A percentile compares a stretch with the other conserved stretches of the same genome.
Evolutionary conservation across 2,888 invertebrate species (phyloP).

Genomic region (Panorpa germanica): DNA sequence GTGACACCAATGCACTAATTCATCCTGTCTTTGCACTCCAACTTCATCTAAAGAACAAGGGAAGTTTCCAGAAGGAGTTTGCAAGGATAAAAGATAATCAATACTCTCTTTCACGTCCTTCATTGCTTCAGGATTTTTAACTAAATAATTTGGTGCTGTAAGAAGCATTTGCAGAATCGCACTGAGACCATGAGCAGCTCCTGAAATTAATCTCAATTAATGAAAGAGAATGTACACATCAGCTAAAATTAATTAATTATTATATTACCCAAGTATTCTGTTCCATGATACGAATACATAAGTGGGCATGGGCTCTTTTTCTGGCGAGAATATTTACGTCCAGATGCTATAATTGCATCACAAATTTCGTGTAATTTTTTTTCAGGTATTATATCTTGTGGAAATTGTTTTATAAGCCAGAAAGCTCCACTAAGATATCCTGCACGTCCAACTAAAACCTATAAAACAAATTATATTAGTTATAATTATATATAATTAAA

Average conservation of each 20-base stretch:
- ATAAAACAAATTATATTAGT: too few relatives aligned
- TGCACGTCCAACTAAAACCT: conserved; percentile 65
- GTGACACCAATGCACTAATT: conserved; percentile 80
- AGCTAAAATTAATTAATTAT: too few relatives aligned
- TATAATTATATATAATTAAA: too few relatives aligned
- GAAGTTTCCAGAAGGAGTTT: conserved; percentile 55
- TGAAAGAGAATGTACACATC: too few relatives aligned
- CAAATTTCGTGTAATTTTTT: conserved; percentile 47
- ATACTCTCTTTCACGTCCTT: conserved; percentile 40
- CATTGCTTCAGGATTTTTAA: conserved; percentile 30
- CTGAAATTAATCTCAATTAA: too few relatives aligned
- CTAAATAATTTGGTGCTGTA: conserved; percentile 34
- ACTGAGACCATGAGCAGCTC: conserved; percentile 44
- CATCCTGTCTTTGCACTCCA: conserved; percentile 31
- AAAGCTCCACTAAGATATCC: conserved; percentile 64
- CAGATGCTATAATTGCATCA: conserved; percentile 47
- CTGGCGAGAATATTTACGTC: conserved; percentile 40
- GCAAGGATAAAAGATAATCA: conserved; percentile 44
- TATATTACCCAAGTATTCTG: conserved; percentile 30
- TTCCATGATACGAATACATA: conserved; percentile 53
- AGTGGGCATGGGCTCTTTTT: conserved; percentile 41
- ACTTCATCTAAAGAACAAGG: conserved; percentile 57
- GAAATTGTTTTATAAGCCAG: conserved; percentile 52
- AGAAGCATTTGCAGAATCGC: conserved; percentile 46
- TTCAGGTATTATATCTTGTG: too few relatives aligned